Conservation (phyloP, 1,140 invertebrate genomes). For the Leptinotarsa undecemlineata region DNA sequence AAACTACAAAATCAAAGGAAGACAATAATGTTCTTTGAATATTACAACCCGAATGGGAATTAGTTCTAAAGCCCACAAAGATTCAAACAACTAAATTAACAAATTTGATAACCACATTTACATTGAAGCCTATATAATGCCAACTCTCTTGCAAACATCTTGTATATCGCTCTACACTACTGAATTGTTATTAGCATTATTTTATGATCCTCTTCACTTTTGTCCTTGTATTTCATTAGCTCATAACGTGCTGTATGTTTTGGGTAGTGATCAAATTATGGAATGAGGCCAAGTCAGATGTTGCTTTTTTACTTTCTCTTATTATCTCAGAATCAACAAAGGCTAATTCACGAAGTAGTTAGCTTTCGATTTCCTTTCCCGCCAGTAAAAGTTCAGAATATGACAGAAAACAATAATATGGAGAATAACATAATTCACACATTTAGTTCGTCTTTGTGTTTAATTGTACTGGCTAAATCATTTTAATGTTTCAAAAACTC, state of each 20-base stretch:
- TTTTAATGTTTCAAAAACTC: background rate
- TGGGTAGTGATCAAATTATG: background rate
- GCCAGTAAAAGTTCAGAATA: background rate
- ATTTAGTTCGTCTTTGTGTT: background rate
- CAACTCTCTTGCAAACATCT: too few species aligned
- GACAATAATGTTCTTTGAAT: too few species aligned
- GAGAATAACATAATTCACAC: slow-evolving; percentile 1
- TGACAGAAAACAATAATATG: background rate
- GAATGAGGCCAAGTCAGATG: background rate
- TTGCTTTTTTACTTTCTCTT: slow-evolving; percentile 6
- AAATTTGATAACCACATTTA: too few species aligned
- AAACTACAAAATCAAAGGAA: too few species aligned
- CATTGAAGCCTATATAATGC: too few species aligned
- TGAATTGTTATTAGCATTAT: too few species aligned
- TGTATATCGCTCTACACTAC: too few species aligned
- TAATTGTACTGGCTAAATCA: background rate
- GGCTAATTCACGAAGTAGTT: background rate
- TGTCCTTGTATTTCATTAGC: background rate
- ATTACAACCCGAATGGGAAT: too few species aligned
- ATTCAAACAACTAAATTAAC: too few species aligned
- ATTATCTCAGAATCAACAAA: slow-evolving; percentile 8
- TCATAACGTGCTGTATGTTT: background rate
- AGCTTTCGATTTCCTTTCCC: slow-evolving; percentile 5
- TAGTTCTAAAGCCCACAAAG: too few species aligned
- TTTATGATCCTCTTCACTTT: background rate